Evolutionary conservation across 2,797 vertebrate genomes (phyloP).

Genomic region (Gymnothorax reevesii): DNA sequence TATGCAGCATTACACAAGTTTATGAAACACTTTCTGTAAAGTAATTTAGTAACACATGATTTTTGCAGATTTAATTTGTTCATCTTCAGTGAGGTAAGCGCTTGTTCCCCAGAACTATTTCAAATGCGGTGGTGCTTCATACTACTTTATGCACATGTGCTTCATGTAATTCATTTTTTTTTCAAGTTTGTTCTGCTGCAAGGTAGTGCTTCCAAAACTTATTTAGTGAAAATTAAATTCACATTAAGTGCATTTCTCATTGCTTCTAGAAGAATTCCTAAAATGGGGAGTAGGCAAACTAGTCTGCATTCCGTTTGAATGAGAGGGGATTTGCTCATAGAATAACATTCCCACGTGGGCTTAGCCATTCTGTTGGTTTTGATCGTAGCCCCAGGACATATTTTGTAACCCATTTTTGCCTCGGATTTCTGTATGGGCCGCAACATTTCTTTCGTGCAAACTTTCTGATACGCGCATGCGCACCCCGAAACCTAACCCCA

Average conservation of each 20-base stretch:
- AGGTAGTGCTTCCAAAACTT: neutral
- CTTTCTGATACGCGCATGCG: no score
- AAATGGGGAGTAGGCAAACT: neutral
- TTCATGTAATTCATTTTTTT: no score
- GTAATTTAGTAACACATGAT: neutral
- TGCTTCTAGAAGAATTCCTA: neutral
- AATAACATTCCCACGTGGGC: no score
- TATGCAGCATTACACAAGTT: neutral
- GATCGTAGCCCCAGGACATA: no score
- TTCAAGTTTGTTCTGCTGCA: neutral
- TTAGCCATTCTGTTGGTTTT: no score
- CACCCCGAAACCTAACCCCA: no score
- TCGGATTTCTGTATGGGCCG: no score
- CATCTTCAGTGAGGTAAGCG: no score
- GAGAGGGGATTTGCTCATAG: neutral
- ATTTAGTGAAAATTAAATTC: neutral
- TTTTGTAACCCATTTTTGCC: no score
- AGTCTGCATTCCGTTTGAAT: neutral
- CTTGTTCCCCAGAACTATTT: neutral
- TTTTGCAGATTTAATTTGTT: no score
- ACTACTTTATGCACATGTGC: neutral
- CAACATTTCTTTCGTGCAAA: no score
- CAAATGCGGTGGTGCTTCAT: neutral
- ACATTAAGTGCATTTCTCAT: neutral
- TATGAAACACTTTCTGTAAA: neutral